Base-by-base conservation (phyloP, 1,140 invertebrate genomes). In the Andrena cerasifolii region DNA sequence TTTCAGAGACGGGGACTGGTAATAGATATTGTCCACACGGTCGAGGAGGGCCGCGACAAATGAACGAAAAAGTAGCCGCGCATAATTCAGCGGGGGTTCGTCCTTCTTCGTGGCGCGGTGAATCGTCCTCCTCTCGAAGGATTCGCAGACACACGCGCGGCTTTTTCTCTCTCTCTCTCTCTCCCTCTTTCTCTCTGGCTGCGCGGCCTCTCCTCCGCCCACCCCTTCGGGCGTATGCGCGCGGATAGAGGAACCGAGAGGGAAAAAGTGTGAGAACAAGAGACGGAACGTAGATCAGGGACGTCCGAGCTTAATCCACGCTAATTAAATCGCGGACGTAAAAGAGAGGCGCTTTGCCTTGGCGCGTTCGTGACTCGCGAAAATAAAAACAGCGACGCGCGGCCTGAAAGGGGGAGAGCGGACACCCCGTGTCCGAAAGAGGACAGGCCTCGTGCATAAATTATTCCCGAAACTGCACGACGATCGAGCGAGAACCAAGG, bases 321-420 rank as follows among this genome's bases (percentile, higher is more conserved):
- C 84, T 85, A 85, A 85, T 85, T 85, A 85, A 85, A 85, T 85
- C 83, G 83, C 84, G 76, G 71, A 79, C 83, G 79, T 77, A 83
- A 83, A 75, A 78, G 81, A 54, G 79, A 65, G 58, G 66, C 76
- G 77, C 47, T 83, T 83, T 63, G 76, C 65, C 76, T 83, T 83
- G 82, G 80, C 65, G 70, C 76, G 70, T 83, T 78, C 76, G 70
- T 79, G 82, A 83, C 81, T 83, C 80, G 80, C 33, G 51, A 61
- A 78, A 83, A 83, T 83, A 73, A 83, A 83, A 83, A 71, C 70
- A 83, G 61, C 54, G 56, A 54, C 21, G 16, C 79, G 61, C 61
- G 49, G 43, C 61, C 24, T 21, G 43, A 47, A 71, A n/a, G 54
- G 58, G 43, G 59, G 56, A 72, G 61, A 78, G 49, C 45, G 51